phyloP scores from a whole-genome alignment of 2,113 vertebrate genomes.

The Ovis aries region ARS-UI_Ramb_v3.0 NC_056056.1:217852001-217852500 shows the following conservation, averaged over 20 bases:
- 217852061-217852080: not conserved
- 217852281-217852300: not conserved
- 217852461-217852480: not conserved
- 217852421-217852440: not conserved
- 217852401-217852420: not conserved
- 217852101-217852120: not conserved
- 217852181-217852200: not conserved
- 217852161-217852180: not conserved
- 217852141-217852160: not conserved
- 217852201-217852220: not conserved
- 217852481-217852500: not conserved
- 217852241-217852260: not conserved
- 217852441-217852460: not conserved
- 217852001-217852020: not conserved
- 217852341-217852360: not conserved
- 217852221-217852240: not conserved
- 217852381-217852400: not conserved
- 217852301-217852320: not conserved
- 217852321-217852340: not conserved
- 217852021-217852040: not conserved
- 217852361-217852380: not conserved
- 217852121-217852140: fast-evolving
- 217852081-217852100: not conserved
- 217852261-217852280: not conserved
- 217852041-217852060: not conserved